Conservation (phyloP, 2,888 invertebrate species). For the Folsomia manolachei region DNA sequence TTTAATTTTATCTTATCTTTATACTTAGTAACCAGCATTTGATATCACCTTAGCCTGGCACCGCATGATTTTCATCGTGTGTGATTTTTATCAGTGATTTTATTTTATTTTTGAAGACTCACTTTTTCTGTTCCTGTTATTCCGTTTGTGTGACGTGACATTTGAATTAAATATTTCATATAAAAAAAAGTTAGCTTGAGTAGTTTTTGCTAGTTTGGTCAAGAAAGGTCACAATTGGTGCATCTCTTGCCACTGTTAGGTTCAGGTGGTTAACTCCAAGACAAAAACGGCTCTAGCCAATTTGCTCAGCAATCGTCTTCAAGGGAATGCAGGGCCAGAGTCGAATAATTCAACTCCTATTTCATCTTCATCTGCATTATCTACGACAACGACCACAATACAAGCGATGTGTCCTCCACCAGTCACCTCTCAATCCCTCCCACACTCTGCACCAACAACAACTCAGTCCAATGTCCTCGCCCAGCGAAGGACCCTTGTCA, state of each 20-base stretch:
- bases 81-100: not conserved
- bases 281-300: conserved; percentile 94
- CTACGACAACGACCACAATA: conserved; percentile 43
- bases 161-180: not conserved
- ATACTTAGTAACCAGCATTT: not conserved
- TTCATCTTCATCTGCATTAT: conserved; percentile 53
- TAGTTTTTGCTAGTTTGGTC: not conserved
- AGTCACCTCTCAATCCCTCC: conserved; percentile 40
- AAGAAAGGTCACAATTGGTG: not conserved
- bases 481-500: conserved; percentile 58
- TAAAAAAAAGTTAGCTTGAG: not conserved
- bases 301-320: conserved; percentile 80
- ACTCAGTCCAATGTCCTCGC: conserved; percentile 39
- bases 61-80: not conserved
- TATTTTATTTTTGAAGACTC: not conserved
- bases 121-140: not conserved
- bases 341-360: conserved; percentile 34
- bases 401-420: conserved; percentile 46
- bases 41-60: not conserved
- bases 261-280: conserved; percentile 71
- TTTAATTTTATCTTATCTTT: not conserved
- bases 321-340: conserved; percentile 53
- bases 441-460: conserved; percentile 34
- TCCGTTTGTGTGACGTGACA: not conserved
- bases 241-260: conserved; percentile 25